A percentile compares a stretch with the other conserved stretches of the same genome.
phyloP scores from a whole-genome alignment of 64 coral and sea anemone species.

The Anthopleura sola region DNA sequence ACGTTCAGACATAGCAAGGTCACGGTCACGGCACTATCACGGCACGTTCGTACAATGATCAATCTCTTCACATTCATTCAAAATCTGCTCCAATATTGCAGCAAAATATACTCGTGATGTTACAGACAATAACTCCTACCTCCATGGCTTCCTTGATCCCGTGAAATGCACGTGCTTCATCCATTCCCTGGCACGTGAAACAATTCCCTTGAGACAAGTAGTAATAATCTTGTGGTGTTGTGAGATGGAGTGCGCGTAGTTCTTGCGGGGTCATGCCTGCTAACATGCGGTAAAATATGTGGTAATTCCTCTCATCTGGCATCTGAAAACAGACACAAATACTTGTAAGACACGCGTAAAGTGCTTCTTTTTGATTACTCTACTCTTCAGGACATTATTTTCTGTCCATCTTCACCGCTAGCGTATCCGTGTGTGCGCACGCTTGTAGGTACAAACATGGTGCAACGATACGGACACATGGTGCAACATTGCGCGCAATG shows the following conservation, averaged over 20 bases:
- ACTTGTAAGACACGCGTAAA: too few relatives aligned
- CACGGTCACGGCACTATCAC: too few relatives aligned
- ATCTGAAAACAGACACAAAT: conserved; percentile 37
- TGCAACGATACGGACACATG: too few relatives aligned
- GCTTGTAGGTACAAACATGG: too few relatives aligned
- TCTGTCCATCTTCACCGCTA: too few relatives aligned
- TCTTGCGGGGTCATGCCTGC: conserved; percentile 60
- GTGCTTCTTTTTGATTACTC: neutral
- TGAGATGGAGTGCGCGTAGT: conserved; percentile 69
- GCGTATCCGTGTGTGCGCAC: too few relatives aligned
- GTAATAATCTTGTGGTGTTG: conserved; percentile 62
- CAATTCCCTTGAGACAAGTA: conserved; percentile 79
- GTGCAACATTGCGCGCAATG: too few relatives aligned
- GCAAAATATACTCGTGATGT: too few relatives aligned
- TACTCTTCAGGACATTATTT: neutral
- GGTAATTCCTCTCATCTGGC: conserved; percentile 90
- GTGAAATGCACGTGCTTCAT: conserved; percentile 55
- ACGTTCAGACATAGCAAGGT: too few relatives aligned
- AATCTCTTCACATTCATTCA: too few relatives aligned
- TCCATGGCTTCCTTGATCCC: conserved; percentile 77
- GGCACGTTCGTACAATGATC: too few relatives aligned
- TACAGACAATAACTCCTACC: conserved; percentile 15
- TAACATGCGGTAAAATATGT: conserved; percentile 91
- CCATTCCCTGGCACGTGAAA: conserved; percentile 71
- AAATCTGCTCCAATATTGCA: too few relatives aligned